phyloP scores from a whole-genome alignment of 2,113 vertebrate species.

The Ptyas mucosa region DNA sequence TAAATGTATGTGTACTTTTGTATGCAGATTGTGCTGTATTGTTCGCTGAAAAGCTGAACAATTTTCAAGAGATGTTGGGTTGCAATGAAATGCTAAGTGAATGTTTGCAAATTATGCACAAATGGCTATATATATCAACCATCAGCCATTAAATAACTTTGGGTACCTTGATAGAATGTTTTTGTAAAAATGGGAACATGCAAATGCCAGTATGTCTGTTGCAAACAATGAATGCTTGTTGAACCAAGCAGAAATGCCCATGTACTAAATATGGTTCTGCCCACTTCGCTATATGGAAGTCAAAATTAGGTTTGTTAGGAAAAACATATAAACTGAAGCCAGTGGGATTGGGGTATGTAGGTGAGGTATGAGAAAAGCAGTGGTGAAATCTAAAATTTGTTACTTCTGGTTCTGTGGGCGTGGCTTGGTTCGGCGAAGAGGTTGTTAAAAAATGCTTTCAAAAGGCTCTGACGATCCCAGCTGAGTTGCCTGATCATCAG shows the following conservation, averaged over 20 bases:
- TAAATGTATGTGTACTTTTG: not conserved
- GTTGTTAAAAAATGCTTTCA: too few species aligned
- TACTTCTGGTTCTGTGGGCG: too few species aligned
- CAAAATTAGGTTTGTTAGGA: not conserved
- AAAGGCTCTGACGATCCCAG: too few species aligned
- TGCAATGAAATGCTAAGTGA: not conserved
- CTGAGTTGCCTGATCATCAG: too few species aligned
- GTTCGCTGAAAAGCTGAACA: not conserved
- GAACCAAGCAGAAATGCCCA: not conserved
- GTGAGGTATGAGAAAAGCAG: not conserved
- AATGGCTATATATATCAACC: not conserved
- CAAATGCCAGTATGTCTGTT: not conserved
- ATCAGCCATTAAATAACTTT: not conserved
- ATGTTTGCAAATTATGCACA: not conserved
- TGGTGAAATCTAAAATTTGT: too few species aligned
- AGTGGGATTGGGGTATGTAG: not conserved
- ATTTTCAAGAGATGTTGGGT: not conserved
- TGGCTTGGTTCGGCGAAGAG: too few species aligned
- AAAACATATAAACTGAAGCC: not conserved
- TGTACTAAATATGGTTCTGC: not conserved
- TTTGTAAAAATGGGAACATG: not conserved
- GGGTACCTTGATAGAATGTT: not conserved
- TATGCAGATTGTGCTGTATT: not conserved
- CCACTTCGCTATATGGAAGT: not conserved
- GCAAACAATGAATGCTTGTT: not conserved